Conservation (phyloP, 2,888 invertebrate species). For the Bugulina stolonifera region DNA sequence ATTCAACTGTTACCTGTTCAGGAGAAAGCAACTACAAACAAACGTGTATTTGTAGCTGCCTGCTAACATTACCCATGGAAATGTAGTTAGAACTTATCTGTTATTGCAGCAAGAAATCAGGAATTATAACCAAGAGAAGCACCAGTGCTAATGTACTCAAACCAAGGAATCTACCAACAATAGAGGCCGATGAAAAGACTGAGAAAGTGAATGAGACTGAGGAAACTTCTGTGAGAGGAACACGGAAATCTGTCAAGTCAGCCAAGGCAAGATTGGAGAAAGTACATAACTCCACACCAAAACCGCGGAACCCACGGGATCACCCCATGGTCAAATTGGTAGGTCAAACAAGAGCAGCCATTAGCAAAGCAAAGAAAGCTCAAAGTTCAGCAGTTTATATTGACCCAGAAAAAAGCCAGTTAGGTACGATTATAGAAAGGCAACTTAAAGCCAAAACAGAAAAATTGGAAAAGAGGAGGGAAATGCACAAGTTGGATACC, state of each 20-base stretch:
- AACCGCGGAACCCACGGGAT: conserved; percentile 13
- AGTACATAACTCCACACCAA: neutral
- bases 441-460: neutral
- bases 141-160: neutral
- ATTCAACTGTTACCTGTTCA: no score
- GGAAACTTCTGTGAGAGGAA: neutral
- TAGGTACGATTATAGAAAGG: conserved; percentile 17
- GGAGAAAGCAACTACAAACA: no score
- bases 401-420: conserved; percentile 23
- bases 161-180: neutral
- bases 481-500: neutral
- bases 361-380: conserved; percentile 12
- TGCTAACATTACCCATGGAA: no score
- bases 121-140: neutral
- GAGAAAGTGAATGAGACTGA: neutral
- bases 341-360: conserved; percentile 7
- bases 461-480: neutral
- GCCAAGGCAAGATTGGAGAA: neutral
- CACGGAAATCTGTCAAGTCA: neutral
- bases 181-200: neutral
- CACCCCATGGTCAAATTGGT: conserved; percentile 22
- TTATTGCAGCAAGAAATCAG: neutral
- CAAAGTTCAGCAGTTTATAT: conserved; percentile 3
- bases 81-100: neutral
- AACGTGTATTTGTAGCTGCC: no score